phyloP scores from a whole-genome alignment of 2,797 vertebrate genomes.

The Propithecus deckenii region DNA sequence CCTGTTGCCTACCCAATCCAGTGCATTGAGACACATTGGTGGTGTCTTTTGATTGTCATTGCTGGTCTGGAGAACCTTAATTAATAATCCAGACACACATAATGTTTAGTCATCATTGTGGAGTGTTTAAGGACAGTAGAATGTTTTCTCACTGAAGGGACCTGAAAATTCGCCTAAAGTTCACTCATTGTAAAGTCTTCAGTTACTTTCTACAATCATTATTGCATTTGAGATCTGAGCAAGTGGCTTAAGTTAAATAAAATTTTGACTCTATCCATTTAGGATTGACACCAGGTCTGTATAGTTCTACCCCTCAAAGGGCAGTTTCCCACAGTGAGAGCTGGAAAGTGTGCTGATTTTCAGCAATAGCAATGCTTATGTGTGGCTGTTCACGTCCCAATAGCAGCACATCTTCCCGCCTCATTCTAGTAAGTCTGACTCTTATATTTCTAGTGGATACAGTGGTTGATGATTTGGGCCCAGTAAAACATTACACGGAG shows the following conservation, averaged over 20 bases:
- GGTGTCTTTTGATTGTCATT: background rate
- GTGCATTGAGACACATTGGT: background rate
- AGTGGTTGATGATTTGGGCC: background rate
- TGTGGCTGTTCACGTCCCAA: background rate
- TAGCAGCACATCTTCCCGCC: background rate
- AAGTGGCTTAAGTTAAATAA: background rate
- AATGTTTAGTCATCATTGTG: background rate
- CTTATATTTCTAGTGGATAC: background rate
- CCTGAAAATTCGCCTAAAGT: background rate
- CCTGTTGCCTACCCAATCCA: background rate
- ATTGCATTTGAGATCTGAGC: background rate
- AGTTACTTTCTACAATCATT: background rate
- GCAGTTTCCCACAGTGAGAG: background rate
- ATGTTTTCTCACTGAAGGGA: background rate
- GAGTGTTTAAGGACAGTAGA: background rate
- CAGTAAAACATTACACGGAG: background rate
- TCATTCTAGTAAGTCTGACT: background rate
- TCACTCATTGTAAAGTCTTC: background rate
- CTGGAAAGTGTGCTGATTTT: background rate
- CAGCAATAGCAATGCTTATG: fast-evolving
- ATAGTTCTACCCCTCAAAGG: background rate
- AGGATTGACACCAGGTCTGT: background rate
- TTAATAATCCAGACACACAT: background rate
- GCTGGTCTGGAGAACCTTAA: background rate
- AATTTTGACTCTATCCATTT: background rate